Evolutionary conservation across 2,113 vertebrate species (phyloP), one percentile per base, ranked within the genome.

Genomic region (Prinia subflava): DNA sequence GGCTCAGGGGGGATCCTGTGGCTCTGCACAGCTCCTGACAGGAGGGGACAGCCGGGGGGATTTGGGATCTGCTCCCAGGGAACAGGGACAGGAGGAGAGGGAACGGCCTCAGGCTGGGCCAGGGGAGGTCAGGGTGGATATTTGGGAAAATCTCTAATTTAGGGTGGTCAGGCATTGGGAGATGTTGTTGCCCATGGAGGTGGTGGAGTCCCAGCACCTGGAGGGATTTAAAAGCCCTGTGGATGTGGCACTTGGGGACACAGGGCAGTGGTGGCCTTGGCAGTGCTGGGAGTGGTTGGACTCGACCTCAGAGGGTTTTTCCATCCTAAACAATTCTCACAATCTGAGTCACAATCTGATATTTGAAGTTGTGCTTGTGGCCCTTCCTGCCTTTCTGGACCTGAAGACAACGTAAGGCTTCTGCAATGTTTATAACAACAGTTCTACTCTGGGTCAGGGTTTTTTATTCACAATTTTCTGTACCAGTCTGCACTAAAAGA

Each of bases 301-400:
- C n/a, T n/a, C n/a, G n/a, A n/a, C n/a, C n/a, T 23, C 7, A 8
- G 31, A 50, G 15, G 37, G 24, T 13, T 83, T 52, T 60, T 15
- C 37, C 30, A 83, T 4, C 25, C 55, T 5, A 35, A 60, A 62
- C 5, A 60, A 10, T 31, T 21, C 37, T 6, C n/a, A n/a, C n/a
- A n/a, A n/a, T n/a, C n/a, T n/a, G 5, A 53, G 37, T 9, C 0
- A 0, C 25, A 7, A 5, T 21, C 47, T 15, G 19, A 21, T 4
- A 3, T 21, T 11, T 24, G 24, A 41, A 69, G 49, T 18, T 6
- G 3, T 24, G 4, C 10, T 33, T 5, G 3, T 0, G 19, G 71
- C 73, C 35, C 18, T 1, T 10, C 22, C n/a, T 19, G 37, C 47
- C 41, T 23, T 46, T 57, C 49, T 12, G 37, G 70, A 46, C 39